Percentiles rank a stretch among this genome's conserved stretches.
Evolutionary conservation across 2,888 invertebrate genomes (phyloP).

Genomic region (Tiliacea citrago): DNA sequence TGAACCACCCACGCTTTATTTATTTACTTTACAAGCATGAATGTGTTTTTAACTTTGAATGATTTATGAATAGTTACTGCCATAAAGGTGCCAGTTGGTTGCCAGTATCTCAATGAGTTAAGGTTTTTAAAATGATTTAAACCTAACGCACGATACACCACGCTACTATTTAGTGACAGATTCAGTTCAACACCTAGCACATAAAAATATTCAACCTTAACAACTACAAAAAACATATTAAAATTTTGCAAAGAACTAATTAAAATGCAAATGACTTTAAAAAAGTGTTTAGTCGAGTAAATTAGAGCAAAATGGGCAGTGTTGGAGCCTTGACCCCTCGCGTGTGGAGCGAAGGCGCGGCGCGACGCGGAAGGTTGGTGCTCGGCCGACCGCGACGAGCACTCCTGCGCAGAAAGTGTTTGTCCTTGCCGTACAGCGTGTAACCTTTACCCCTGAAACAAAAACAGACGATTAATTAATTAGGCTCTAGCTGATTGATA

Average conservation of each 20-base stretch:
- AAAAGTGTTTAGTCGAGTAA: slow-evolving; percentile 67
- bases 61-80: slow-evolving; percentile 5
- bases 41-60: slow-evolving; percentile 27
- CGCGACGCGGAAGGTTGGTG: slow-evolving; percentile 86
- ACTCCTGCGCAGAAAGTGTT: slow-evolving; percentile 89
- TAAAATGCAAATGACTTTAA: slow-evolving; percentile 61
- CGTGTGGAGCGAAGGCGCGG: slow-evolving; percentile 71
- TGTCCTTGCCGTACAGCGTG: slow-evolving; percentile 84
- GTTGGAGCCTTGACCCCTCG: slow-evolving; percentile 81
- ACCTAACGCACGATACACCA: background rate
- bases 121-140: background rate
- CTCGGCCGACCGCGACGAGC: slow-evolving; percentile 81
- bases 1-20: slow-evolving; percentile 33
- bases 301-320: slow-evolving; percentile 74
- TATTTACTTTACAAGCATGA: slow-evolving; percentile 26
- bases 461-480: slow-evolving; percentile 61
- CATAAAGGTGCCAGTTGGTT: background rate
- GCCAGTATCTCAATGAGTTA: slow-evolving; percentile 10
- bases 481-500: slow-evolving; percentile 47
- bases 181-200: background rate
- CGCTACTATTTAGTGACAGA: background rate
- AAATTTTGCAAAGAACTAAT: slow-evolving; percentile 58
- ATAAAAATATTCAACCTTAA: slow-evolving; percentile 25
- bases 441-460: slow-evolving; percentile 82
- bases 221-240: slow-evolving; percentile 34